Percentiles rank a stretch among this genome's conserved stretches.
These are phyloP conservation scores for Isoperla grammatica DNA, from an alignment of 2,888 invertebrate genomes.

Conservation along the genomic window DNA sequence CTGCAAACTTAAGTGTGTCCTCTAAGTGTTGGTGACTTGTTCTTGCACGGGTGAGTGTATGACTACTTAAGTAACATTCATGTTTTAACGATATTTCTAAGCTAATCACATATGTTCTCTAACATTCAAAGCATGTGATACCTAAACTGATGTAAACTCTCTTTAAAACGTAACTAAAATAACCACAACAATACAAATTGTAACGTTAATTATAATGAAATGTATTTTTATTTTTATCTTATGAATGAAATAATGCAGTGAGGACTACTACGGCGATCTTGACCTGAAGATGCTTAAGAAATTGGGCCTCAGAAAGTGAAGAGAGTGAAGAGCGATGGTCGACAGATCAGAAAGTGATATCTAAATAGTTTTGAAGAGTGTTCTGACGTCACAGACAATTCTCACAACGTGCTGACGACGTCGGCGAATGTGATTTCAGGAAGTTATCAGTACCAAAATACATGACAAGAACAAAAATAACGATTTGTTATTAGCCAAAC, in stretches of 20 bases:
- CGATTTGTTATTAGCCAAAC: background rate
- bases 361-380: background rate
- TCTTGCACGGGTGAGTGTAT: conserved; percentile 16
- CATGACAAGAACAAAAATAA: background rate
- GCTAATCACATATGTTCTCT: conserved; percentile 2
- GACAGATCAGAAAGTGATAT: background rate
- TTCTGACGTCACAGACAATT: background rate
- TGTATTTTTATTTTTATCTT: conserved; percentile 15
- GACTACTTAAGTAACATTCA: conserved; percentile 5
- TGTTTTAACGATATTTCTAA: background rate
- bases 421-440: too few relatives aligned
- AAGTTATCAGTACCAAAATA: background rate
- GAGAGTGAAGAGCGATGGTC: conserved; percentile 1
- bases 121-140: conserved; percentile 4
- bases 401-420: too few relatives aligned
- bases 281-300: conserved; percentile 84
- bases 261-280: conserved; percentile 89
- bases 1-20: background rate
- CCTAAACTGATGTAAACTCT: background rate
- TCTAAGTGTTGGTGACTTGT: background rate
- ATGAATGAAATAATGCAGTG: conserved; percentile 51
- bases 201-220: background rate
- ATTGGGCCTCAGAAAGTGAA: conserved; percentile 59
- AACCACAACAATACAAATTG: background rate
- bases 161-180: background rate